These are phyloP conservation scores for Prenolepis imparis DNA, from an alignment of 2,888 invertebrate species.

Conservation along the genomic window DNA sequence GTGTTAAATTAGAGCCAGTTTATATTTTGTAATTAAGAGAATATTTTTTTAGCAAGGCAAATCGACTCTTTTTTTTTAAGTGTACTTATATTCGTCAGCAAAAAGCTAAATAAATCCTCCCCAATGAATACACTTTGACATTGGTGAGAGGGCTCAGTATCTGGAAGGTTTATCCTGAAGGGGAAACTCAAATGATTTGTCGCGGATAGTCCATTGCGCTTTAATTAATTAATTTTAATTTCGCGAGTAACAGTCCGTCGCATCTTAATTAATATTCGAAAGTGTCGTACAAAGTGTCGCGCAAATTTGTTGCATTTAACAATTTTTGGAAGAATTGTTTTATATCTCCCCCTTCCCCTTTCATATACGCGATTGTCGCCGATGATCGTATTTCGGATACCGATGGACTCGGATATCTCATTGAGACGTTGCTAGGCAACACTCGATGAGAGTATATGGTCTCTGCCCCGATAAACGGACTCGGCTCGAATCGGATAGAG, in stretches of 20 bases:
- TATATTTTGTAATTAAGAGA: not conserved
- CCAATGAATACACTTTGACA: not conserved
- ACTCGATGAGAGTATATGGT: not conserved
- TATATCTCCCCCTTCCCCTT: too few relatives aligned
- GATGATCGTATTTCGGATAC: not conserved
- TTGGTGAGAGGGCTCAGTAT: not conserved
- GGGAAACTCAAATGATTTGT: not conserved
- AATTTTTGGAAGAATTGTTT: not conserved
- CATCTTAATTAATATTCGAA: not conserved
- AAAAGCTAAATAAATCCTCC: not conserved
- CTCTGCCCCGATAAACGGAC: not conserved
- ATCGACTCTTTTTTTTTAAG: not conserved
- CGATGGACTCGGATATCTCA: not conserved
- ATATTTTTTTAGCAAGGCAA: not conserved
- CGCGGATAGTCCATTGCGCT: not conserved
- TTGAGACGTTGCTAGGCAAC: conserved; percentile 1
- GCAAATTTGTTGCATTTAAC: not conserved
- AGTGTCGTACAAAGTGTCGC: not conserved
- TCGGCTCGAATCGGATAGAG: not conserved
- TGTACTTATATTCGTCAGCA: not conserved
- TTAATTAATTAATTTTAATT: too few relatives aligned
- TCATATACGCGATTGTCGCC: not conserved
- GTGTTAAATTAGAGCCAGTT: not conserved
- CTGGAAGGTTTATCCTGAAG: not conserved
- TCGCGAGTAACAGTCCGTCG: not conserved